Evolutionary conservation across 2,797 vertebrate genomes (phyloP).

Genomic region (Jordanella pulchra): DNA sequence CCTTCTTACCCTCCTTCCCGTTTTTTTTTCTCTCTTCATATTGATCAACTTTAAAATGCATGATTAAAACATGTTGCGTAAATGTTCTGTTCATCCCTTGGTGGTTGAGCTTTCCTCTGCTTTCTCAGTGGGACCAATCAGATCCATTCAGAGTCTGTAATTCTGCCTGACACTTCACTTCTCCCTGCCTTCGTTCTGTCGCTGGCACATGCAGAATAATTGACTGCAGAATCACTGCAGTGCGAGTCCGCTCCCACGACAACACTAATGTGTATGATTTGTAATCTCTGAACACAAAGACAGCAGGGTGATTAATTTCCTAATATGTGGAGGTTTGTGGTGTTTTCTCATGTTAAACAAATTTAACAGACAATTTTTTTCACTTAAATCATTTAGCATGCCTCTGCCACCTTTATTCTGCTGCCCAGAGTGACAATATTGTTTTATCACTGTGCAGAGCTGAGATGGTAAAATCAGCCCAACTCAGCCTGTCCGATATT

Average conservation of each 20-base stretch:
- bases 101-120: constrained; percentile 11
- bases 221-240: constrained; percentile 38
- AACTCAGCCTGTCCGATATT: constrained; percentile 4
- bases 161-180: constrained; percentile 32
- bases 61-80: constrained; percentile 51
- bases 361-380: neutral
- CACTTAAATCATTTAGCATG: constrained; percentile 5
- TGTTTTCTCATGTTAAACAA: constrained; percentile 5
- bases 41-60: constrained; percentile 48
- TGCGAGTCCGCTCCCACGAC: constrained; percentile 26
- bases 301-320: constrained; percentile 22
- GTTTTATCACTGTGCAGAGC: constrained; percentile 5
- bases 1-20: constrained; percentile 29
- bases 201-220: constrained; percentile 40
- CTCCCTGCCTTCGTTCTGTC: constrained; percentile 21
- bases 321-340: constrained; percentile 27
- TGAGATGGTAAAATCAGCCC: constrained; percentile 13
- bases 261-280: constrained; percentile 39
- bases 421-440: constrained; percentile 17
- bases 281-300: constrained; percentile 41
- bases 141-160: constrained; percentile 34
- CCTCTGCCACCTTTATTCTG: constrained; percentile 7
- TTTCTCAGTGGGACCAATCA: constrained; percentile 36
- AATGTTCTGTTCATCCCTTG: constrained; percentile 31
- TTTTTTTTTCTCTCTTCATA: constrained; percentile 36